Percentiles rank a stretch among this genome's conserved stretches.
Conservation (phyloP, 2,888 invertebrate genomes). For the Oligia fasciuncula region DNA sequence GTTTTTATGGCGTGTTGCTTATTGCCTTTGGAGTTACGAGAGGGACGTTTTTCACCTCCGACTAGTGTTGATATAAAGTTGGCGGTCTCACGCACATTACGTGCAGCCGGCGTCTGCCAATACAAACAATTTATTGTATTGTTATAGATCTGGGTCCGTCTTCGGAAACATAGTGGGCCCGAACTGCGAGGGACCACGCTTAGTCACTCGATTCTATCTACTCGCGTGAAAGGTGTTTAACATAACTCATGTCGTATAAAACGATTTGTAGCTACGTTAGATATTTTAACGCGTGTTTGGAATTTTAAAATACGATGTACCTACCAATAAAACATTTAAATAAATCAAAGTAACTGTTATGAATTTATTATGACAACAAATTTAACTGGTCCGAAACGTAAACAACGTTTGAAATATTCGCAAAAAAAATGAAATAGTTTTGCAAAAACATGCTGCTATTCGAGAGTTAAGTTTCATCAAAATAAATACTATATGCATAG, state of each 20-base stretch:
- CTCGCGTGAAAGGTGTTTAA: slow-evolving; percentile 52
- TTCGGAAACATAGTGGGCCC: slow-evolving; percentile 77
- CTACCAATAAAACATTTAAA: slow-evolving; percentile 27
- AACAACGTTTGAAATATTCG: slow-evolving; percentile 40
- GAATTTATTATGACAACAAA: slow-evolving; percentile 42
- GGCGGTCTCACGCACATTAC: slow-evolving; percentile 83
- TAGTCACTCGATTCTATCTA: slow-evolving; percentile 64
- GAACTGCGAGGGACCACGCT: slow-evolving; percentile 70
- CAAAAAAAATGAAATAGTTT: slow-evolving; percentile 12
- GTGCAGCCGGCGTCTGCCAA: slow-evolving; percentile 79
- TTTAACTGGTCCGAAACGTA: slow-evolving; percentile 6
- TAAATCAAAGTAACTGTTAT: slow-evolving; percentile 49
- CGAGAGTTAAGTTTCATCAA: not conserved
- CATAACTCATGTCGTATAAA: slow-evolving; percentile 55
- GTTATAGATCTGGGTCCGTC: slow-evolving; percentile 82
- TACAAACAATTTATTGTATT: slow-evolving; percentile 86
- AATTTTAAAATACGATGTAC: slow-evolving; percentile 40
- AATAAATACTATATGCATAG: slow-evolving; percentile 40
- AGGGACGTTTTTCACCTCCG: slow-evolving; percentile 80
- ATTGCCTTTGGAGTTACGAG: slow-evolving; percentile 78
- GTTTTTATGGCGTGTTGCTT: slow-evolving; percentile 76
- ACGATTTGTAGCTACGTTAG: slow-evolving; percentile 45
- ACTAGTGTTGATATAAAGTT: slow-evolving; percentile 79
- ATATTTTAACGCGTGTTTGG: slow-evolving; percentile 31
- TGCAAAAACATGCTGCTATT: not conserved